Conservation (phyloP, 2,113 vertebrate genomes). For the Microcebus jonahi region DNA sequence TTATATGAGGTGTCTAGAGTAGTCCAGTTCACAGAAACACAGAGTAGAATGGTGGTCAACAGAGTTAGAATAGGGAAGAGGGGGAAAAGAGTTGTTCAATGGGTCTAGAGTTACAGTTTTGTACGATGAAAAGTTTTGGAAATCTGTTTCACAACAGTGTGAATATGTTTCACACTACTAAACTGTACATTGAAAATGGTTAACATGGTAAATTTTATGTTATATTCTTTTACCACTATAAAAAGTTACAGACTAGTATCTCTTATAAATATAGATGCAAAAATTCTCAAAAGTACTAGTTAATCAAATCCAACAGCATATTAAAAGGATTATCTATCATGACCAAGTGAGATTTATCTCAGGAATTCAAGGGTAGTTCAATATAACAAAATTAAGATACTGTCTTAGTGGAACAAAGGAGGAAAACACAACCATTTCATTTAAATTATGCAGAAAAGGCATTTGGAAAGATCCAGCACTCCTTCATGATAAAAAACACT, state of each 20-base stretch:
- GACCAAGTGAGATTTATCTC: neutral
- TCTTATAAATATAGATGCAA: neutral
- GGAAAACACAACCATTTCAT: neutral
- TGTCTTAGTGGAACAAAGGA: neutral
- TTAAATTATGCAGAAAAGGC: neutral
- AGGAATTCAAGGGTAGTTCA: neutral
- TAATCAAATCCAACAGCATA: neutral
- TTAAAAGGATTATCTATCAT: neutral
- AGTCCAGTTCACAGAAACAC: neutral
- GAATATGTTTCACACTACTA: neutral
- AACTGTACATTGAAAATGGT: neutral
- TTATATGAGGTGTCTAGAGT: neutral
- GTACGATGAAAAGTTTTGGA: neutral
- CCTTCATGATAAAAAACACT: neutral
- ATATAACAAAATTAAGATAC: neutral
- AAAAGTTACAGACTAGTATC: neutral
- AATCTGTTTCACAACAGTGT: neutral
- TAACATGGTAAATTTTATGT: neutral
- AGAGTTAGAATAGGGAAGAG: neutral
- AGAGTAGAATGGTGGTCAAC: neutral
- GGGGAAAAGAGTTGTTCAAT: neutral
- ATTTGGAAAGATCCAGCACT: neutral
- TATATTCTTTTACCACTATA: neutral
- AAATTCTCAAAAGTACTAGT: neutral
- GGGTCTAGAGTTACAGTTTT: neutral